Base-by-base conservation (phyloP, 2,888 invertebrate genomes). In the Diachrysia chrysitis region DNA sequence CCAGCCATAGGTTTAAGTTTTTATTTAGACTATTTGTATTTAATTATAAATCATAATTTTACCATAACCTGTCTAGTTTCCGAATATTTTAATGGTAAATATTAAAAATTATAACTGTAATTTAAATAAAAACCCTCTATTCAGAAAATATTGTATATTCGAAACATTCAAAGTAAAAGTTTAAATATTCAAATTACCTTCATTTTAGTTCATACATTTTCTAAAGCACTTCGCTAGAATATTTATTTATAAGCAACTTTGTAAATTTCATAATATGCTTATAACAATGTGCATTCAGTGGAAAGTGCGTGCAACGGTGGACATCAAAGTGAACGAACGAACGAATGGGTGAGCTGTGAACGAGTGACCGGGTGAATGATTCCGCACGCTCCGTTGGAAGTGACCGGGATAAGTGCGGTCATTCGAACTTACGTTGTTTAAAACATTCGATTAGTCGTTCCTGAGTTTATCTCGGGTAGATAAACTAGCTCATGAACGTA, bases 251-350 rank as follows among this genome's bases (percentile, higher is more conserved):
- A 77, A 71, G 51, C 54, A 59, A 66, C 37, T 61, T 59, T 72
- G 79, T 73, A 68, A 76, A 85, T 86, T 85, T 78, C 75, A 87
- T 86, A 87, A 87, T 85, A 83, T 78, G 85, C 86, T 84, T 88
- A 86, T 82, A 87, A 86, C 85, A 85, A 82, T 87, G 92, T 88
- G 85, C 90, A 90, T 70, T 83, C 82, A 85, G 85, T 89, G 90
- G 87, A 84, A 92, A 92, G 90, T 94, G 93, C 93, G 93, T 92
- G 89, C 85, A 85, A 86, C 81, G 83, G 67, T 78, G 72, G 59
- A 91, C 91, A 93, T 93, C 93, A 94, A 93, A 94, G 94, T 88
- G 92, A 90, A 90, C 80, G 58, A 77, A 76, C 54, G 85, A 84
- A 83, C 87, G 90, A 87, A 82, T 84, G 88, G 83, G 81, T 85